These are phyloP conservation scores for Serripes groenlandicus DNA, from an alignment of 2,888 invertebrate genomes.

Conservation along the genomic window DNA sequence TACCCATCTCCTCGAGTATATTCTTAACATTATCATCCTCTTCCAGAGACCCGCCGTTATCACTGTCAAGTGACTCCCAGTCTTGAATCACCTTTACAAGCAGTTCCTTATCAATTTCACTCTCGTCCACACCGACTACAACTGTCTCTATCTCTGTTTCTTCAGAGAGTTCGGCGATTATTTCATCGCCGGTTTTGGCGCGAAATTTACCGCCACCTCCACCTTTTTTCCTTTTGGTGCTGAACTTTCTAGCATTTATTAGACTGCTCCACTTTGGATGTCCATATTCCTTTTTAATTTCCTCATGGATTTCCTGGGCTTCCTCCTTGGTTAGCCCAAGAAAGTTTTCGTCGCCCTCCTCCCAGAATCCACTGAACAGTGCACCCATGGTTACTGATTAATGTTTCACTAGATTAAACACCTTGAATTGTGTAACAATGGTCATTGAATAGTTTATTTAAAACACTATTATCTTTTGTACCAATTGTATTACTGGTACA, in stretches of 20 bases:
- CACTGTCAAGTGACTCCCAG: slow-evolving; percentile 59
- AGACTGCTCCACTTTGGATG: slow-evolving; percentile 58
- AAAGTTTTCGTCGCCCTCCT: slow-evolving; percentile 39
- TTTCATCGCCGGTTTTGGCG: slow-evolving; percentile 2
- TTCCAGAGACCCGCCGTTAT: slow-evolving; percentile 45
- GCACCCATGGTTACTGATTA: slow-evolving; percentile 55
- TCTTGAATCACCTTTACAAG: slow-evolving; percentile 55
- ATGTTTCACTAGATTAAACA: too few species aligned
- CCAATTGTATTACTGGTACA: too few species aligned
- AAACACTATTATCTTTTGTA: too few species aligned
- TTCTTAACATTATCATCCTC: slow-evolving; percentile 63
- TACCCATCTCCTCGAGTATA: slow-evolving; percentile 52
- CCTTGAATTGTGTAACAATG: too few species aligned
- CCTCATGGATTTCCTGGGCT: slow-evolving; percentile 47
- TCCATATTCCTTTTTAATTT: slow-evolving; percentile 60
- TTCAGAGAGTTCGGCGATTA: slow-evolving; percentile 8
- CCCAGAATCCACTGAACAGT: slow-evolving; percentile 52
- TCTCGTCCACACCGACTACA: slow-evolving; percentile 53
- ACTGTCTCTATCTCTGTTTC: slow-evolving; percentile 23
- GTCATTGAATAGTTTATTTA: too few species aligned
- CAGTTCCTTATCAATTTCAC: slow-evolving; percentile 40
- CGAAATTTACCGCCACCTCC: background rate
- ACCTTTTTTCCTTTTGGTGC: background rate
- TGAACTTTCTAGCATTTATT: slow-evolving; percentile 18
- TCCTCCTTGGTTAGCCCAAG: slow-evolving; percentile 49